A percentile compares a stretch with the other conserved stretches of the same genome.
Evolutionary conservation across 2,888 invertebrate species (phyloP).

Genomic region (Entomobrya proxima): DNA sequence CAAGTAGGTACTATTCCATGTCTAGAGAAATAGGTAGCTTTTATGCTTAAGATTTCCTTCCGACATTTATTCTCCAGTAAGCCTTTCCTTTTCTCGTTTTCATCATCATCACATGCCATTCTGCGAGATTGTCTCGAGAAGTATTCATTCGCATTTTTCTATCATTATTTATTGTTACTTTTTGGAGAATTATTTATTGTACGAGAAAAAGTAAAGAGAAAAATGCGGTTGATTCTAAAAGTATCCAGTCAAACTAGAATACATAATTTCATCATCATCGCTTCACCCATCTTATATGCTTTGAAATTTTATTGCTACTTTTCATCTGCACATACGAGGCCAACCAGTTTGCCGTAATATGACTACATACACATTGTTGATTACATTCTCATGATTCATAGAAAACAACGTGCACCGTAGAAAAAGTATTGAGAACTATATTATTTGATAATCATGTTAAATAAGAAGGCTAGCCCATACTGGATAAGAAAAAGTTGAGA

Average conservation of each 20-base stretch:
- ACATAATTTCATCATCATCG: conserved; percentile 26
- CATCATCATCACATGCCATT: conserved; percentile 11
- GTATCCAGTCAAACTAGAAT: conserved; percentile 44
- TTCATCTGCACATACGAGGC: conserved; percentile 51
- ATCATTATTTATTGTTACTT: conserved; percentile 24
- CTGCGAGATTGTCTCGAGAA: neutral
- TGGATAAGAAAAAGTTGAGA: conserved; percentile 22
- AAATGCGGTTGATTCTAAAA: conserved; percentile 44
- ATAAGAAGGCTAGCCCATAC: conserved; percentile 30
- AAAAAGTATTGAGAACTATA: conserved; percentile 18
- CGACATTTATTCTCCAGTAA: conserved; percentile 17
- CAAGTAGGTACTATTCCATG: conserved; percentile 40
- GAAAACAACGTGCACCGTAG: neutral
- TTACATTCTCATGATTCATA: conserved; percentile 31
- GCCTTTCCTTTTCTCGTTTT: conserved; percentile 35
- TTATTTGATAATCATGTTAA: conserved; percentile 26
- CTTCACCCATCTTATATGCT: neutral
- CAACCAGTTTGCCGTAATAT: conserved; percentile 59
- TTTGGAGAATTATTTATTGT: conserved; percentile 42
- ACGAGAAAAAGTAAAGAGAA: conserved; percentile 28
- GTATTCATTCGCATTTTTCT: conserved; percentile 23
- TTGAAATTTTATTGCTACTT: conserved; percentile 10
- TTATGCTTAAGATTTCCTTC: conserved; percentile 44
- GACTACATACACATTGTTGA: conserved; percentile 27
- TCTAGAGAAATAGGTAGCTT: neutral